Base-by-base conservation (phyloP, 2,797 vertebrate genomes). In the Mastacembelus armatus region DNA sequence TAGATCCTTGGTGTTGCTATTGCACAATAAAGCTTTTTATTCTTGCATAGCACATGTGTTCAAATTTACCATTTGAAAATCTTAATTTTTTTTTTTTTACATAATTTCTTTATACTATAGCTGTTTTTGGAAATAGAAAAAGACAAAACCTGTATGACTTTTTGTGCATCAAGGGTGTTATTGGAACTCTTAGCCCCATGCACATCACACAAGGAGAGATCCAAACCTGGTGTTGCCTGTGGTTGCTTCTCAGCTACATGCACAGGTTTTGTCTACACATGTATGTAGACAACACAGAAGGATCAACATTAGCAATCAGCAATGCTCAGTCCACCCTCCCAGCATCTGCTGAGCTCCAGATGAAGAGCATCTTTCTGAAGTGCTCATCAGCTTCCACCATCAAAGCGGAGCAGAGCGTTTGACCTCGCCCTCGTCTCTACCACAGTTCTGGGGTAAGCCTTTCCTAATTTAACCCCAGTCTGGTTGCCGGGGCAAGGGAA, bases 401-500 rank as follows among this genome's bases (percentile, higher is more conserved):
- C 92, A 93, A 92, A 93, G 90, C 77, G 71, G 72, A 74, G 82
- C 58, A 56, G 50, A 86, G 72, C 65, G 65, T 86, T 68, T 89
- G 89, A 92, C 91, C 91, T 91, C 86, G 72, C 86, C 92, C 89
- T 86, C 57, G 54, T 81, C 89, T 70, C 58, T 45, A 66, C 90
- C 87, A 69, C 83, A 86, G 33, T 69, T 89, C 79, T 90, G 74
- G 86, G 91, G 87, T 90, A 89, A 77, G 85, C 82, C 62, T 66
- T 85, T 91, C 88, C 87, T 83, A 89, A 91, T 92, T 91, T 92
- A 92, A 91, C 78, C 85, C 74, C 66, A 29, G 82, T 74, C 75
- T 81, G 78, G 77, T 79, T 77, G 78, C 72, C 75, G 58, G 55
- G 77, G 77, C 42, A 64, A 80, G 79, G 74, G 69, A 74, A 74